These are phyloP conservation scores for Tachysurus vachellii DNA, from an alignment of 2,113 vertebrate species.

Conservation along the genomic window DNA sequence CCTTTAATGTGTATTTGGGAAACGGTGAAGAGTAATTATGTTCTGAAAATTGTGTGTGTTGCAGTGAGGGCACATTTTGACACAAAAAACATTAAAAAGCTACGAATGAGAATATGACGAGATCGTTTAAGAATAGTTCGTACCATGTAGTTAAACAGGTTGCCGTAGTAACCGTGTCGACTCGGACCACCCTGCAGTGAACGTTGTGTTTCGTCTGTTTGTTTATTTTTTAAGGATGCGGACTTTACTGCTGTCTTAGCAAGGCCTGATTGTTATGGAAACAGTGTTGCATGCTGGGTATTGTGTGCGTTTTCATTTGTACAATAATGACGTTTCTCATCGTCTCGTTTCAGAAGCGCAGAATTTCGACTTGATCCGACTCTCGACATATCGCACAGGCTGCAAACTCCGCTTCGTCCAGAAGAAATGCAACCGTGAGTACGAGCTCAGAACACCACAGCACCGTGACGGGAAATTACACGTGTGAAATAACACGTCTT, in stretches of 20 bases:
- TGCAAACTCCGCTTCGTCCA: conserved; percentile 95
- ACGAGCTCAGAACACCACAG: not conserved
- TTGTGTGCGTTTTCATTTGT: not conserved
- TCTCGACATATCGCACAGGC: conserved; percentile 91
- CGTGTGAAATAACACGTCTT: not conserved
- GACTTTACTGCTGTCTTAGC: not conserved
- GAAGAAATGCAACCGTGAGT: conserved; percentile 94
- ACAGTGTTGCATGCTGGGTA: not conserved
- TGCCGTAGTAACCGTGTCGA: not conserved
- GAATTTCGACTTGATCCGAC: conserved; percentile 90
- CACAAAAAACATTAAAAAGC: no score
- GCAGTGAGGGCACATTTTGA: no score
- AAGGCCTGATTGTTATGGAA: not conserved
- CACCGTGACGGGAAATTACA: not conserved
- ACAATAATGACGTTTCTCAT: not conserved
- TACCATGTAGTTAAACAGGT: not conserved
- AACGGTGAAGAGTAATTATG: no score
- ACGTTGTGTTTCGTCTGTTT: not conserved
- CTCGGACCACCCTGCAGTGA: not conserved
- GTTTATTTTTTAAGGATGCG: not conserved
- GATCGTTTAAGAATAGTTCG: not conserved
- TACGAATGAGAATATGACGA: not conserved
- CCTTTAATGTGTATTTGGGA: no score
- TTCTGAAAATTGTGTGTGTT: no score
- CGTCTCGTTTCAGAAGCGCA: conserved; percentile 76